Evolutionary conservation across 2,113 vertebrate species (phyloP).

Genomic region (Scartelaos histophorus): DNA sequence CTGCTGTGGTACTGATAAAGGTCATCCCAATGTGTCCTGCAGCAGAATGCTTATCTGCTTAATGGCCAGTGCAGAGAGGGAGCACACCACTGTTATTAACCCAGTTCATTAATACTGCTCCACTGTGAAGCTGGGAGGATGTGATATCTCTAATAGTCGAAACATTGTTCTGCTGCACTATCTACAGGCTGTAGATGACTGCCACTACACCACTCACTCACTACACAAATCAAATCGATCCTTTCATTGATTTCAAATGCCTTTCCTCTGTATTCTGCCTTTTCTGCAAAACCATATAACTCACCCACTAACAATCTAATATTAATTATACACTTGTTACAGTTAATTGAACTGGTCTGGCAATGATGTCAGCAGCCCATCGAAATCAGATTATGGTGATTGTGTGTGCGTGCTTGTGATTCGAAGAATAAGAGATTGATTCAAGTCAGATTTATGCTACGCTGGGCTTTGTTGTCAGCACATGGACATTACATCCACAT

Average conservation of each 20-base stretch:
- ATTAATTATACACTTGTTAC: conserved; percentile 37
- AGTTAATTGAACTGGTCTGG: conserved; percentile 33
- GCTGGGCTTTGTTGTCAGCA: neutral
- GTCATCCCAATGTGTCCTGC: conserved; percentile 51
- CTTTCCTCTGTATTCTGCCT: conserved; percentile 26
- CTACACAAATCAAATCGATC: conserved; percentile 19
- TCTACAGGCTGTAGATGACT: conserved; percentile 15
- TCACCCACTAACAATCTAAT: conserved; percentile 4
- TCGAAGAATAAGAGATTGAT: conserved; percentile 32
- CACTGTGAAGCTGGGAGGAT: conserved; percentile 22
- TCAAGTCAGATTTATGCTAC: conserved; percentile 18
- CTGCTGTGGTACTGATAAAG: conserved; percentile 51
- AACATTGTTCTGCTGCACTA: conserved; percentile 27
- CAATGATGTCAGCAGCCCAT: conserved; percentile 33
- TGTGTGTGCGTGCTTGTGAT: conserved; percentile 25
- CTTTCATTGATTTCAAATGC: conserved; percentile 17
- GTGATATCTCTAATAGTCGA: conserved; percentile 20
- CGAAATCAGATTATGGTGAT: conserved; percentile 18
- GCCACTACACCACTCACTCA: conserved; percentile 19
- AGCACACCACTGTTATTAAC: conserved; percentile 33
- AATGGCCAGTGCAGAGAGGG: conserved; percentile 41
- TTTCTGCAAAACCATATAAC: conserved; percentile 14
- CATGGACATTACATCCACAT: neutral
- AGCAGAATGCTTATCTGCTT: conserved; percentile 57
- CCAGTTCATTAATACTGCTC: conserved; percentile 42